Evolutionary conservation across 2,888 invertebrate species (phyloP).

Genomic region (Drosophila subsilvestris): DNA sequence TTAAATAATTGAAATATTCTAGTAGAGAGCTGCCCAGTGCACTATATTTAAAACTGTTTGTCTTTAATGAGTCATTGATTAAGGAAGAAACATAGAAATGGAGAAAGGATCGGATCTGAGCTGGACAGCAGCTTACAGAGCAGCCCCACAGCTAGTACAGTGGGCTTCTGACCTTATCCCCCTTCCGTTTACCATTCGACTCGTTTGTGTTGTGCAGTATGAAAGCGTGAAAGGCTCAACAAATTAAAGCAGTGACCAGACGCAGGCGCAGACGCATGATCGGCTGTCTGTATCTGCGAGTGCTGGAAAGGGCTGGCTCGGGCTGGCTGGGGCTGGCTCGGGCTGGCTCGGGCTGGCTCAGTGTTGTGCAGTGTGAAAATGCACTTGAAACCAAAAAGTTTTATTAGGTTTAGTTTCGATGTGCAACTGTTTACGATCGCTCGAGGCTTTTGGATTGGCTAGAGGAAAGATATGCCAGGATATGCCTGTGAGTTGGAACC

Average conservation of each 20-base stretch:
- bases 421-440: neutral
- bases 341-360: neutral
- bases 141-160: no score
- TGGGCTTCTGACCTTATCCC: slow-evolving; percentile 18
- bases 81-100: no score
- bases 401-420: slow-evolving; percentile 26
- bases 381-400: slow-evolving; percentile 8
- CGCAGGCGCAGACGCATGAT: neutral
- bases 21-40: no score
- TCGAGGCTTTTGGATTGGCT: slow-evolving; percentile 1
- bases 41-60: no score
- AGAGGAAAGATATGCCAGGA: neutral
- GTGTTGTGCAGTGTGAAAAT: slow-evolving; percentile 23
- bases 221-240: slow-evolving; percentile 63
- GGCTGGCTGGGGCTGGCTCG: neutral
- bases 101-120: neutral
- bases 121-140: no score
- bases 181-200: slow-evolving; percentile 41
- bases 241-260: slow-evolving; percentile 41
- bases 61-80: no score
- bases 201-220: slow-evolving; percentile 47
- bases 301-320: neutral
- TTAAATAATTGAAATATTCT: no score
- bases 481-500: slow-evolving; percentile 10
- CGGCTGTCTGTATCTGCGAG: neutral